Evolutionary conservation across 2,113 vertebrate genomes (phyloP), one percentile per base, ranked within the genome.

Genomic region (Egretta garzetta): DNA sequence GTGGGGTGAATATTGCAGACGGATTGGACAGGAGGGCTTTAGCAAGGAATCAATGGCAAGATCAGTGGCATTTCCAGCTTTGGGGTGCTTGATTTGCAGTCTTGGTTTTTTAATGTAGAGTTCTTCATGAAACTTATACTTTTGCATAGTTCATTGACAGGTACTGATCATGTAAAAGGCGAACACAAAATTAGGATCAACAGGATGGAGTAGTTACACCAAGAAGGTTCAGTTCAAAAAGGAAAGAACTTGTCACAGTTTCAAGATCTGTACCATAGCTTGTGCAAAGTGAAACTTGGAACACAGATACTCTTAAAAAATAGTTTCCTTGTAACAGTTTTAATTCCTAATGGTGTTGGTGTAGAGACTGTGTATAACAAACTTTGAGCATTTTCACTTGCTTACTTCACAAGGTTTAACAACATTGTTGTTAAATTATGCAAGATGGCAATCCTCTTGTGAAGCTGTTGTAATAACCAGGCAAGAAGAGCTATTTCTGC

Each of bases 401-500:
- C 86, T 96, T 85, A 60, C 84, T 90, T 96, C 53, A 73, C 66
- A 62, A 50, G 32, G 21, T 76, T 94, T 85, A 90, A 70, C 53
- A 66, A 20, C 47, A 23, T 11, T 67, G 33, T 90, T 85, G 64
- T 85, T 92, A 81, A 90, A 95, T 96, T 73, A 80, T 85, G 71
- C 74, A 96, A 90, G 77, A 85, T 95, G 68, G 66, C 80, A 91
- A 89, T 89, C 68, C 80, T 95, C 88, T 58, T 37, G 41, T 70
- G 88, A 81, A 94, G 55, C 55, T 79, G 49, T 30, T 80, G 66
- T 37, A 94, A 86, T 89, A 85, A 79, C 84, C 41, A 85, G 86
- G 60, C 84, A 91, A 92, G 70, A 93, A 68, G 76, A 96, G n/a
- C 56, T 89, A 70, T 95, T 97, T 90, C 77, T 93, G 80, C 45